A percentile compares a stretch with the other conserved stretches of the same genome.
phyloP scores from a whole-genome alignment of 2,888 invertebrate genomes.

The Esperia sulphurella region DNA sequence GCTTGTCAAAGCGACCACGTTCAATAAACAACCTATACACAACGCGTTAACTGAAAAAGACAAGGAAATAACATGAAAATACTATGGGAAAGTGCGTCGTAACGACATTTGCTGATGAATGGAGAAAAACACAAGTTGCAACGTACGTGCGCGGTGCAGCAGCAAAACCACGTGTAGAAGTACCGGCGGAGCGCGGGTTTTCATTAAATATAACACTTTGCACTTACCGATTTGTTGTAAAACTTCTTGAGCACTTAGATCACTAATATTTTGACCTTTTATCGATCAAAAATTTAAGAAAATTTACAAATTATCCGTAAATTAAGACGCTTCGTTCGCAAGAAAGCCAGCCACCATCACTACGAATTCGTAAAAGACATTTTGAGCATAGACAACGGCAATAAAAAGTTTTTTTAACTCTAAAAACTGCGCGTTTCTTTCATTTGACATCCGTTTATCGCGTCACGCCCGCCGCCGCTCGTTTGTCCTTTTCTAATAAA shows the following conservation, averaged over 20 bases:
- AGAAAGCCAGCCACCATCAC: conserved; percentile 80
- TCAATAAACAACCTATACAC: conserved; percentile 66
- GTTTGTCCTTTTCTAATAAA: neutral
- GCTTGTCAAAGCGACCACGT: conserved; percentile 72
- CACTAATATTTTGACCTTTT: conserved; percentile 63
- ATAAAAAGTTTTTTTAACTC: conserved; percentile 41
- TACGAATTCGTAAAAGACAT: conserved; percentile 79
- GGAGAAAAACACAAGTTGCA: conserved; percentile 45
- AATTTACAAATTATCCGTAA: conserved; percentile 63
- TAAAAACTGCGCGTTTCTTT: conserved; percentile 11
- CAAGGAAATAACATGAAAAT: conserved; percentile 33
- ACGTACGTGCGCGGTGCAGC: conserved; percentile 53
- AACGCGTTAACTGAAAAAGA: conserved; percentile 37
- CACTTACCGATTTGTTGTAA: conserved; percentile 73
- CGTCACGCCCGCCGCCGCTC: too few relatives aligned
- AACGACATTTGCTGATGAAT: conserved; percentile 33
- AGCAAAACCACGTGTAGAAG: conserved; percentile 71
- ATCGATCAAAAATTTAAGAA: conserved; percentile 54
- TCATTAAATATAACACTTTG: conserved; percentile 52
- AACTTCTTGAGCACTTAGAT: conserved; percentile 73
- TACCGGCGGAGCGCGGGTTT: conserved; percentile 71
- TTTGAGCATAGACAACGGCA: conserved; percentile 66
- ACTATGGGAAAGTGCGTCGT: conserved; percentile 27
- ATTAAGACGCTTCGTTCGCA: conserved; percentile 74
- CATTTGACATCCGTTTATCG: conserved; percentile 8